Evolutionary conservation across 2,797 vertebrate species (phyloP), one percentile per base, ranked within the genome.

Genomic region (Nothura maculosa): DNA sequence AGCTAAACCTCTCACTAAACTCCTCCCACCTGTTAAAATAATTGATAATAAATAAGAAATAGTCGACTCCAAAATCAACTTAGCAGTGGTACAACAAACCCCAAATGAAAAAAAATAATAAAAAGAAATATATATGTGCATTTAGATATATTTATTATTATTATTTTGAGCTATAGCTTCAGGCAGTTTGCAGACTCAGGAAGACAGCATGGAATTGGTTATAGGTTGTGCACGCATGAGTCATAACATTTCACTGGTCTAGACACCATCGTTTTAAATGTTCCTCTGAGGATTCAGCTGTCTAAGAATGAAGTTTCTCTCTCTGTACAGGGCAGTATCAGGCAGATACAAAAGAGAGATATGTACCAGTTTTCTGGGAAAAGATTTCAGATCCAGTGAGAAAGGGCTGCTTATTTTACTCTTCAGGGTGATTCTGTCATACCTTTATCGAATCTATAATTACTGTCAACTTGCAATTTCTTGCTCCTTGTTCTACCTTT

Each of bases 201-300:
- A 94, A 91, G 66, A 78, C 48, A 92, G 76, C 11, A 43, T 78
- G 61, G 87, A 94, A 79, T 11, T 50, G 60, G 80, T 92, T 95
- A 89, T 42, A 84, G 40, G 58, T 73, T 86, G 28, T 86, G 58
- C 55, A 63, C 82, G 88, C 60, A 63, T 94, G 92, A 94, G 73
- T 96, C 92, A 95, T 52, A 64, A 64, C 48, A 64, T 34, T 82
- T 93, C 90, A 85, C 66, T 12, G n/a, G 90, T 90, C 93, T 94
- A 96, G 95, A 96, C 94, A 95, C 12, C 63, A 63, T n/a, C 43
- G 47, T 66, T 87, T 89, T 79, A 81, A 85, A 93, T 40, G 81
- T 84, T 45, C 85, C 74, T 91, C 40, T 93, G 67, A 93, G 89
- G 85, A 87, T 76, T 94, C 80, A 90, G 34, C 68, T 87, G 83